Evolutionary conservation across 2,113 vertebrate genomes (phyloP).

Genomic region (Pangasianodon gigas): DNA sequence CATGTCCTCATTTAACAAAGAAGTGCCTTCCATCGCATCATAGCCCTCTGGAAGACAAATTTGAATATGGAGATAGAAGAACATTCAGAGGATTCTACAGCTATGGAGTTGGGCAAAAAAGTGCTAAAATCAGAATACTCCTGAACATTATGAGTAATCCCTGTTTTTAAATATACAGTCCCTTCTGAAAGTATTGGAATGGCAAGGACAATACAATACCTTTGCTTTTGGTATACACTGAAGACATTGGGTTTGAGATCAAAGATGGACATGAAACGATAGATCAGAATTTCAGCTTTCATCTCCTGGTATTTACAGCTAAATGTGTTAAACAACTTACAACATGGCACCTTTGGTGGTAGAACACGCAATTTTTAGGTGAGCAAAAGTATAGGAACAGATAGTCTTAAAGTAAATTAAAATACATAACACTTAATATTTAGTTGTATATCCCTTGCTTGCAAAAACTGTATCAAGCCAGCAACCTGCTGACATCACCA

Average conservation of each 20-base stretch:
- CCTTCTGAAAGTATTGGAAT: neutral
- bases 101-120: constrained; percentile 64
- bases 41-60: constrained; percentile 82
- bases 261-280: neutral
- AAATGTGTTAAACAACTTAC: neutral
- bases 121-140: constrained; percentile 30
- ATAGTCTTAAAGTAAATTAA: neutral
- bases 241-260: neutral
- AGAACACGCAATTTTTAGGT: neutral
- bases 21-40: constrained; percentile 79
- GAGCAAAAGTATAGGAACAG: neutral
- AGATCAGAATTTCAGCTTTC: neutral
- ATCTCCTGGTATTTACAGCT: neutral
- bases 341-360: neutral
- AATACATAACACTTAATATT: neutral
- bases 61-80: constrained; percentile 73
- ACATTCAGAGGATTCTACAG: constrained; percentile 75
- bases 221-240: neutral
- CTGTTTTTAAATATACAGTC: neutral
- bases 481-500: neutral
- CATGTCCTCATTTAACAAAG: constrained; percentile 80
- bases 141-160: neutral
- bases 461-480: neutral
- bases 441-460: neutral
- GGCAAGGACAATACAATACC: neutral